phyloP scores from a whole-genome alignment of 2,797 vertebrate genomes.

The Podarcis siculus region DNA sequence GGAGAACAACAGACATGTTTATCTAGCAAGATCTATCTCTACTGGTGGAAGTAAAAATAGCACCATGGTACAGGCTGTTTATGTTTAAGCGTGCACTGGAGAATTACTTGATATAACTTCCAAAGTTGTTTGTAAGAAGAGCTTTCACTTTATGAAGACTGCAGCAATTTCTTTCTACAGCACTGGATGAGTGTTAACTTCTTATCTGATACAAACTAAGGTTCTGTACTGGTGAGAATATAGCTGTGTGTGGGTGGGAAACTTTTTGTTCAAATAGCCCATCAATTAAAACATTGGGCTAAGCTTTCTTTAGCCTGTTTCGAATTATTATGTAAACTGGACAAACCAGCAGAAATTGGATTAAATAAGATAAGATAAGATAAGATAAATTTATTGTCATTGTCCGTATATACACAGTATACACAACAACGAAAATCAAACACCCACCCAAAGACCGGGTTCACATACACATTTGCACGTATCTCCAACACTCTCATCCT shows the following conservation, averaged over 20 bases:
- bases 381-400: too few species aligned
- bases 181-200: neutral
- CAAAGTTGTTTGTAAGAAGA: slow-evolving; percentile 20
- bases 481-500: too few species aligned
- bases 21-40: slow-evolving; percentile 14
- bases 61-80: slow-evolving; percentile 2
- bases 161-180: neutral
- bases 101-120: slow-evolving; percentile 22
- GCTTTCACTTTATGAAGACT: slow-evolving; percentile 6
- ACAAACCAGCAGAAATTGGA: neutral
- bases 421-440: too few species aligned
- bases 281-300: neutral
- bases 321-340: neutral
- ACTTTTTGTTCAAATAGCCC: neutral
- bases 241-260: neutral
- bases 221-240: neutral
- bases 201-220: neutral
- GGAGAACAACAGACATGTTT: slow-evolving; percentile 12
- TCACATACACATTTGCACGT: too few species aligned
- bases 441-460: too few species aligned
- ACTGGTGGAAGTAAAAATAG: slow-evolving; percentile 18
- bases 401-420: too few species aligned
- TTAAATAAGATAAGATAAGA: too few species aligned
- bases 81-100: slow-evolving; percentile 12
- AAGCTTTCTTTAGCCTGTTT: neutral